Conservation (phyloP, 2,113 vertebrate species). For the Vulpes ferrilata region DNA sequence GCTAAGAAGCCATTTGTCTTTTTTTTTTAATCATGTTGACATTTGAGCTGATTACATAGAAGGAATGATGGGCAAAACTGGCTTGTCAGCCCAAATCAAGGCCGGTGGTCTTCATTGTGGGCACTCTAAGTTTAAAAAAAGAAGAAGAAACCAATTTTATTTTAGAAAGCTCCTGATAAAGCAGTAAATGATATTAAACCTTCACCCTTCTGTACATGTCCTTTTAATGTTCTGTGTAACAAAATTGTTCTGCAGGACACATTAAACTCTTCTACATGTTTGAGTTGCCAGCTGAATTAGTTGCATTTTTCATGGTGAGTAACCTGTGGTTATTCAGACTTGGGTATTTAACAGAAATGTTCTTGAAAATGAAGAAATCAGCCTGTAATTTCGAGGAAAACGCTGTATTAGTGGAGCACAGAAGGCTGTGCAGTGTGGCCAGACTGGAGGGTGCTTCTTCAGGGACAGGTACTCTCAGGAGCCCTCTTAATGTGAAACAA, state of each 20-base stretch:
- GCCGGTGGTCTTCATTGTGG: neutral
- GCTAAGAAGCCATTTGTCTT: neutral
- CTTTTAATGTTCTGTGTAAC: neutral
- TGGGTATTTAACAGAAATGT: neutral
- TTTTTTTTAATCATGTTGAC: neutral
- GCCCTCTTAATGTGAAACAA: neutral
- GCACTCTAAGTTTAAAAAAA: neutral
- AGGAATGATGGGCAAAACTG: neutral
- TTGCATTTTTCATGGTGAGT: neutral
- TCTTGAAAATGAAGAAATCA: slow-evolving; percentile 21
- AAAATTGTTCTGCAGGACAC: neutral
- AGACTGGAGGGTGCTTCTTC: neutral
- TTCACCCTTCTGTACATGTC: neutral
- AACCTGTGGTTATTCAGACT: neutral
- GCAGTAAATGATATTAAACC: slow-evolving; percentile 3
- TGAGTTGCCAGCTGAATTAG: neutral
- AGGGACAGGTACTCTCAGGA: neutral
- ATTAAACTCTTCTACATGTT: neutral
- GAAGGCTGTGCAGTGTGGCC: neutral
- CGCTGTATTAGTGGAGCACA: neutral
- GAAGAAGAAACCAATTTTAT: neutral
- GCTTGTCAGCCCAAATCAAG: neutral
- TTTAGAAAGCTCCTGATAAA: slow-evolving; percentile 36
- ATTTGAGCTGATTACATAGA: neutral
- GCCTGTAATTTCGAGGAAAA: neutral